A percentile compares a stretch with the other conserved stretches of the same genome.
phyloP scores from a whole-genome alignment of 2,113 vertebrate species.

The Nothoprocta perdicaria region DNA sequence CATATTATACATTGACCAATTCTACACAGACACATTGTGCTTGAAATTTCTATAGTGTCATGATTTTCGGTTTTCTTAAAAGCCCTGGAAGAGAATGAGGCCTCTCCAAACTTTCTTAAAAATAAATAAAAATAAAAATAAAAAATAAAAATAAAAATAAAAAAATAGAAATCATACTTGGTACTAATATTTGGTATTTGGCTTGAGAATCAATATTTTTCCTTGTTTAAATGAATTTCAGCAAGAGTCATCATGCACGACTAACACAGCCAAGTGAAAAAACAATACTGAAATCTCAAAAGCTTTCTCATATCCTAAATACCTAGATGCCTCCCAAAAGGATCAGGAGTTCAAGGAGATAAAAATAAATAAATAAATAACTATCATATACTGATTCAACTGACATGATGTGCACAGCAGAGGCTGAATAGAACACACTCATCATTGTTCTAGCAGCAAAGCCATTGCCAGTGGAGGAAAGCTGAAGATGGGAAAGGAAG shows the following conservation, averaged over 20 bases:
- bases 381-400: not conserved
- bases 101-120: rapidly evolving
- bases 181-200: not conserved
- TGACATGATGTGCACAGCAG: not conserved
- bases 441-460: not conserved
- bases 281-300: not conserved
- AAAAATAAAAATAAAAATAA: too few relatives aligned
- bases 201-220: not conserved
- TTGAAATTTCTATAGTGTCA: not conserved
- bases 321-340: not conserved
- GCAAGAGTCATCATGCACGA: not conserved
- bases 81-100: not conserved
- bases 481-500: not conserved
- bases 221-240: not conserved
- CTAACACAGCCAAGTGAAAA: not conserved
- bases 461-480: not conserved
- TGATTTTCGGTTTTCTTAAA: not conserved
- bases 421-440: not conserved
- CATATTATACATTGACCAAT: rapidly evolving
- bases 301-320: not conserved
- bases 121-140: too few relatives aligned
- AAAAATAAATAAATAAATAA: too few relatives aligned
- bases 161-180: too few relatives aligned
- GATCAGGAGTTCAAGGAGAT: not conserved
- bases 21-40: not conserved